Evolutionary conservation across 2,888 invertebrate genomes (phyloP).

Genomic region (Colostygia pectinataria): DNA sequence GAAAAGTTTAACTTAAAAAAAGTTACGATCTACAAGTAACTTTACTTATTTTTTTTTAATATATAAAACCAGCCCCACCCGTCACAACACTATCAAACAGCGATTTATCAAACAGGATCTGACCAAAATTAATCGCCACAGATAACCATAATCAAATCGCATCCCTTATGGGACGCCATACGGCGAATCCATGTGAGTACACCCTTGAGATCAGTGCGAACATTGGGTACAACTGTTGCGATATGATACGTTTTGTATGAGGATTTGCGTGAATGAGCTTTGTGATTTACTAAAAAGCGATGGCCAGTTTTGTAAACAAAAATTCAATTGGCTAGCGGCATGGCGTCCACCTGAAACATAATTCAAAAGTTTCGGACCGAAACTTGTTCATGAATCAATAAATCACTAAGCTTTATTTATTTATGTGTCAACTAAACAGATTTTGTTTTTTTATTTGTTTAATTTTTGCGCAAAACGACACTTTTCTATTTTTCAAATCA

Average conservation of each 20-base stretch:
- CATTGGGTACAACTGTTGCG: slow-evolving; percentile 43
- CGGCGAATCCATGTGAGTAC: slow-evolving; percentile 48
- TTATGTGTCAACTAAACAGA: too few relatives aligned
- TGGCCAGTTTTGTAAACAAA: too few relatives aligned
- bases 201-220: slow-evolving; percentile 53
- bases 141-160: slow-evolving; percentile 60
- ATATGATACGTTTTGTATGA: slow-evolving; percentile 53
- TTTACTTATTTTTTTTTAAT: too few relatives aligned
- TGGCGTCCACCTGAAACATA: too few relatives aligned
- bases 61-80: slow-evolving; percentile 1
- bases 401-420: too few relatives aligned
- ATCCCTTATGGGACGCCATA: slow-evolving; percentile 32
- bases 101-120: slow-evolving; percentile 39
- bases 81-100: slow-evolving; percentile 38
- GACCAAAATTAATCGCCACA: slow-evolving; percentile 47
- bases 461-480: neutral
- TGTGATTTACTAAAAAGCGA: too few relatives aligned
- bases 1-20: too few relatives aligned
- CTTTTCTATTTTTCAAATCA: neutral
- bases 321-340: too few relatives aligned
- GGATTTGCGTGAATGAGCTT: slow-evolving; percentile 15
- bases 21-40: too few relatives aligned
- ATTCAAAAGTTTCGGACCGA: too few relatives aligned
- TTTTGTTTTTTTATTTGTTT: too few relatives aligned
- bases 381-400: too few relatives aligned